Evolutionary conservation across 2,113 vertebrate species (phyloP), one percentile per base, ranked within the genome.

Genomic region (Stegostoma tigrinum): DNA sequence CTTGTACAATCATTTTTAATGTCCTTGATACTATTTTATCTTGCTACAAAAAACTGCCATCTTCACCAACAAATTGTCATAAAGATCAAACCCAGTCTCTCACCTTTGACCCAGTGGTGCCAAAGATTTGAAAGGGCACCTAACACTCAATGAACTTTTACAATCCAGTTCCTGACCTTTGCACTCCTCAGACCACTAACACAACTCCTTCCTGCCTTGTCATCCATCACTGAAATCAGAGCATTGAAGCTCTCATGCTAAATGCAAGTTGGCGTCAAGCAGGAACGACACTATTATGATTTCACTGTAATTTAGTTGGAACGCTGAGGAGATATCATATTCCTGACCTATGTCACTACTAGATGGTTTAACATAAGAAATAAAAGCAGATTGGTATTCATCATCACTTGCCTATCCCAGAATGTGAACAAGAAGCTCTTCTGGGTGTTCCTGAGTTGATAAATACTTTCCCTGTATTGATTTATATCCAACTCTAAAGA

Each of bases 1-100:
- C 68, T 95, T n/a, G 12, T 95, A 61, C 68, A 95, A 45, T 52
- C 72, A 48, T 95, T 42, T 17, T 6, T 24, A 75, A 72, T 52
- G 67, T 95, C 12, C 24, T 45, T 72, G 52, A 38, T 14, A 38
- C 5, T 30, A 78, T 24, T 95, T 85, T 38, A n/a, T 45, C n/a
- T 70, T 70, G n/a, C 5, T 61, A 5, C 75, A 96, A 45, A 48
- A 87, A 87, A 96, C 55, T 42, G 72, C 52, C 23, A 45, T 68
- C 64, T 93, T 78, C 55, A 52, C 38, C 70, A 38, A 91, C 93
- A 96, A 96, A 95, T 96, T 96, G 91, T 96, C 96, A 83, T 96
- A 42, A 87, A 95, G 78, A 95, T 61, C 61, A 95, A 72, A 61
- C 85, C 94, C 30, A 64, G 66, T 55, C 96, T 45, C 21, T 96